Base-by-base conservation (phyloP, 2,113 vertebrate genomes). In the Alces alces region DNA sequence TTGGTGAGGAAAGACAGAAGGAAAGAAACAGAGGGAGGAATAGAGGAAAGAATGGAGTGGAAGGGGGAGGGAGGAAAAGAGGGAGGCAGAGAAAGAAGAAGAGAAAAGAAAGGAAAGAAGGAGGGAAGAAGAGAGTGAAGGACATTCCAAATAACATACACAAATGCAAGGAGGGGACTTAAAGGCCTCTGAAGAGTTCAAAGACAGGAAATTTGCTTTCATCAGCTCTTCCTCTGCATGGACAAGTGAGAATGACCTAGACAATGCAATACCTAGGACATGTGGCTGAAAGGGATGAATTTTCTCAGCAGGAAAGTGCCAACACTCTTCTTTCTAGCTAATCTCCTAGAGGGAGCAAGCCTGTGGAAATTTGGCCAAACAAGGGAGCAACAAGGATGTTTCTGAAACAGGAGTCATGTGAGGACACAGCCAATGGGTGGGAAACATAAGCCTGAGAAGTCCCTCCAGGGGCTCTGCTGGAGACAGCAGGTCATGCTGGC, bases 301-400 rank as follows among this genome's bases (percentile, higher is more conserved):
- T 96, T 95, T 61, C 91, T 94, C 97, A 73, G 94, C 45, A 89
- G 88, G 91, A 89, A 88, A 84, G 60, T 13, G 11, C 64, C 43
- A 91, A 92, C 50, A 19, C 60, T 86, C 50, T 78, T 86, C 50
- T 50, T 27, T 87, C 54, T 9, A 15, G 43, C 54, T 84, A 30
- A 95, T 57, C 28, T 82, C 52, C 84, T 52, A 19, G 10, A 52
- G 30, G 80, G 28, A n/a, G 55, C 45, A 66, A 28, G 47, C 15
- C 60, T 57, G 33, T 2, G 6, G 92, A 76, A 76, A 50, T 9
- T 25, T 36, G 43, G n/a, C 30, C 78, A 7, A 73, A 73, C 21
- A 73, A 70, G 9, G 47, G 0, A 2, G 64, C 78, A 70, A 94
- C 19, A 50, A 55, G 15, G 50, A 55, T 19, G 7, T 47, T 50